A percentile compares a stretch with the other conserved stretches of the same genome.
Conservation (phyloP, 2,888 invertebrate species). For the Pteria penguin region DNA sequence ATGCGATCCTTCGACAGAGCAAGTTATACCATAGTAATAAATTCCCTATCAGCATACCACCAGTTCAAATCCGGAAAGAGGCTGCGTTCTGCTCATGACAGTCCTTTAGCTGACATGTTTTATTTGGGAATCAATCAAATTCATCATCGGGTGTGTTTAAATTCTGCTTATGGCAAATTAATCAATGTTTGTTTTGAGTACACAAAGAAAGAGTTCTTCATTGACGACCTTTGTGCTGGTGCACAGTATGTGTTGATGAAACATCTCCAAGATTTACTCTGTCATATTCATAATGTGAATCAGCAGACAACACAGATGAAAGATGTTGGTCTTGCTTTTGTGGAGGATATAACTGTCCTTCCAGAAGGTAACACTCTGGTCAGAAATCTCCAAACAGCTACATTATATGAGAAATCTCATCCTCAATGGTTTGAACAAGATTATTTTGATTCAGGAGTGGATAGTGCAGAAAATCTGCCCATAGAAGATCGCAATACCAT, state of each 20-base stretch:
- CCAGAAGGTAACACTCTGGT: conserved; percentile 13
- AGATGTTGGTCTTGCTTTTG: conserved; percentile 17
- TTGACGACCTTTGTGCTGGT: conserved; percentile 32
- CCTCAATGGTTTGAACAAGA: conserved; percentile 28
- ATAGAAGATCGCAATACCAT: background rate
- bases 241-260: conserved; percentile 26
- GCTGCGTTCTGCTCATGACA: background rate
- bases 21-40: conserved; percentile 23
- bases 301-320: conserved; percentile 7
- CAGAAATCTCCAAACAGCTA: conserved; percentile 9
- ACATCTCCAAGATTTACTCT: conserved; percentile 32
- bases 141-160: conserved; percentile 7
- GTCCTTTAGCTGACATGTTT: conserved; percentile 25
- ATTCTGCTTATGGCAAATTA: conserved; percentile 25
- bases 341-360: background rate
- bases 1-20: conserved; percentile 31
- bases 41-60: conserved; percentile 30
- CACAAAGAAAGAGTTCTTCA: conserved; percentile 18
- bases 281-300: conserved; percentile 33
- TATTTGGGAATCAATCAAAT: conserved; percentile 18
- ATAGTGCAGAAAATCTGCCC: conserved; percentile 13
- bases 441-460: conserved; percentile 28
- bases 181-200: conserved; percentile 39
- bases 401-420: conserved; percentile 13
- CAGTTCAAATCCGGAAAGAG: conserved; percentile 29